Percentiles rank a stretch among this genome's conserved stretches.
Evolutionary conservation across 2,113 vertebrate species (phyloP).

Genomic region (Leucopternis melanops): DNA sequence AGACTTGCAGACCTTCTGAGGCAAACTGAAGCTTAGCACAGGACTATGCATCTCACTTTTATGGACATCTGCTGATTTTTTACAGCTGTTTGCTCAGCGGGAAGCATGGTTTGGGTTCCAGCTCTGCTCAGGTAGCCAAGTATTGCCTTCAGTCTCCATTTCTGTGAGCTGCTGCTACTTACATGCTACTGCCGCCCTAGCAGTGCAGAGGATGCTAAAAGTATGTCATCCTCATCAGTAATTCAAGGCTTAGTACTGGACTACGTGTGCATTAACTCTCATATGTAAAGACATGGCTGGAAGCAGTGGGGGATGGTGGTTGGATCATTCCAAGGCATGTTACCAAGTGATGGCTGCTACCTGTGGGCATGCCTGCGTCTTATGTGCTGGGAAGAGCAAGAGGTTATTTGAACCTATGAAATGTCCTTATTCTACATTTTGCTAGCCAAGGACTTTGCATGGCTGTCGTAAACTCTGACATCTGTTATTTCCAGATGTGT

Average conservation of each 20-base stretch:
- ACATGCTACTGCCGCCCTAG: accelerated
- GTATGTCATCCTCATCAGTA: neutral
- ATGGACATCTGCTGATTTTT: neutral
- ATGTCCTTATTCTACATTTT: neutral
- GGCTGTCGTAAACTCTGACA: neutral
- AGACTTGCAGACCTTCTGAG: neutral
- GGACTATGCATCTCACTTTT: neutral
- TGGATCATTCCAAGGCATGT: neutral
- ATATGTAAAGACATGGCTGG: neutral
- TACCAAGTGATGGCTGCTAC: neutral
- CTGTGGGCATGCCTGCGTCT: accelerated
- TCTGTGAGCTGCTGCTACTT: neutral
- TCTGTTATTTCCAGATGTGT: neutral
- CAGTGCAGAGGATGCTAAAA: accelerated
- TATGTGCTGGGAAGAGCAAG: neutral
- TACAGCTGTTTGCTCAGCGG: neutral
- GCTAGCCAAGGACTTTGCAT: neutral
- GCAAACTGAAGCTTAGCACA: neutral
- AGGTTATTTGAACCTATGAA: neutral
- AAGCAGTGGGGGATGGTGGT: neutral
- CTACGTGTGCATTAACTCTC: neutral
- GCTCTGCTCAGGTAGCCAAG: neutral
- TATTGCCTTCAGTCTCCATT: neutral
- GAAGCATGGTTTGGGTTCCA: neutral
- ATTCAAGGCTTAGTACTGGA: neutral